These are phyloP conservation scores for Danio jaintianensis DNA, from an alignment of 2,797 vertebrate species.

Conservation along the genomic window DNA sequence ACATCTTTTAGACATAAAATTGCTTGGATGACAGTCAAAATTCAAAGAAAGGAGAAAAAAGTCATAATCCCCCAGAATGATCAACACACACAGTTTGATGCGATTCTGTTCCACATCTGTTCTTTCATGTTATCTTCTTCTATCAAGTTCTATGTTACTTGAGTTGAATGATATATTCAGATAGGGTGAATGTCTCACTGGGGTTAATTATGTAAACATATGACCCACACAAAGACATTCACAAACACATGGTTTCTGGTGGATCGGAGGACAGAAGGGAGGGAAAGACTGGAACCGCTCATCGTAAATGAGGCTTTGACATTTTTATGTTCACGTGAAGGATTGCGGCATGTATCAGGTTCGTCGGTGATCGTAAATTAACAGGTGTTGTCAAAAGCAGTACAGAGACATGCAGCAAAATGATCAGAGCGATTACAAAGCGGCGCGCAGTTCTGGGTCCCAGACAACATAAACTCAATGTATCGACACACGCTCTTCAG, in stretches of 20 bases:
- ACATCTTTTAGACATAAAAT: too few relatives aligned
- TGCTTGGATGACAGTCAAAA: too few relatives aligned
- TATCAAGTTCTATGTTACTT: constrained; percentile 19
- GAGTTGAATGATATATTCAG: constrained; percentile 43
- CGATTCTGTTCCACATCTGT: constrained; percentile 28
- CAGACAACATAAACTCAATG: constrained; percentile 31
- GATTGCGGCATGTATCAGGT: constrained; percentile 18
- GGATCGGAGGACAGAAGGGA: background rate
- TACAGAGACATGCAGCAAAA: constrained; percentile 46
- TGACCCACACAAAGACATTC: constrained; percentile 39
- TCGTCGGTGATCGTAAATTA: constrained; percentile 33
- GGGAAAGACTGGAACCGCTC: constrained; percentile 18
- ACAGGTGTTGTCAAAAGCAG: constrained; percentile 56
- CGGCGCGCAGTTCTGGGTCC: background rate
- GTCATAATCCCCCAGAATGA: constrained; percentile 25
- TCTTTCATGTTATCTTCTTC: constrained; percentile 33
- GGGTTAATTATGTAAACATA: constrained; percentile 54
- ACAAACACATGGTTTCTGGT: constrained; percentile 24
- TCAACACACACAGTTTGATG: constrained; percentile 1
- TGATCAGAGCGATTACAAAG: constrained; percentile 41
- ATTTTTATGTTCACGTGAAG: constrained; percentile 40
- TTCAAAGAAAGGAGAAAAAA: background rate
- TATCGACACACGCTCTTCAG: constrained; percentile 31
- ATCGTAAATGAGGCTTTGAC: constrained; percentile 40
- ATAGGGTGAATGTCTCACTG: constrained; percentile 33